A percentile compares a stretch with the other conserved stretches of the same genome.
These are phyloP conservation scores for Phaethon lepturus DNA, from an alignment of 2,113 vertebrate species.

Conservation along the genomic window DNA sequence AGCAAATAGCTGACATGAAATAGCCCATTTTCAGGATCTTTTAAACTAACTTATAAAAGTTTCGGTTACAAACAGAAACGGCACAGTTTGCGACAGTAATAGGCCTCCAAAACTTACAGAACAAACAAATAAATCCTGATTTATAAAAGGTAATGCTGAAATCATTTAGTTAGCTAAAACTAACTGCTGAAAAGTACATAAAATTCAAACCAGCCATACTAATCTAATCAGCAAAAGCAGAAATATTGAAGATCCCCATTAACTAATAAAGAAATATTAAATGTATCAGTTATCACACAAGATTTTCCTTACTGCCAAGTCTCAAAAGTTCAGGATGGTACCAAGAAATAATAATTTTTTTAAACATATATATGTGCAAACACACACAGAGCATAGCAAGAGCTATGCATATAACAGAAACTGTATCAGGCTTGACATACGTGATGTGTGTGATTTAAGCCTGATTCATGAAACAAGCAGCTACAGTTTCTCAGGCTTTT, in stretches of 20 bases:
- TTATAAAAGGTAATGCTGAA: background rate
- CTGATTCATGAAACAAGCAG: background rate
- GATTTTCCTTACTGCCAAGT: background rate
- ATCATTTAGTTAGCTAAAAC: background rate
- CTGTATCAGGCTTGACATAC: background rate
- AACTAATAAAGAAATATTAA: background rate
- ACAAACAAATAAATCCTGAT: background rate
- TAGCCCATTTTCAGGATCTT: background rate
- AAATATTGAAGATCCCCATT: background rate
- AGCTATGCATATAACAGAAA: background rate
- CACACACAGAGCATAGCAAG: background rate
- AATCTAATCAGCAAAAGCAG: background rate
- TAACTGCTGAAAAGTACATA: background rate
- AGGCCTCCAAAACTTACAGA: background rate
- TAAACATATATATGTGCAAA: fast-evolving
- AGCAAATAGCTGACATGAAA: background rate
- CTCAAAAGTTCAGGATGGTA: background rate
- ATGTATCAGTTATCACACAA: background rate
- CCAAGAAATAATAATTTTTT: background rate
- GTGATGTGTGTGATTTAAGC: background rate
- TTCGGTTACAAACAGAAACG: background rate
- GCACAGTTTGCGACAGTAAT: background rate
- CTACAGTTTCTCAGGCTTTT: background rate
- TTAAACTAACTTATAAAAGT: background rate
- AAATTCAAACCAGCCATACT: background rate